These are phyloP conservation scores for Aphis gossypii DNA, from an alignment of 1,140 invertebrate genomes.

Conservation along the genomic window DNA sequence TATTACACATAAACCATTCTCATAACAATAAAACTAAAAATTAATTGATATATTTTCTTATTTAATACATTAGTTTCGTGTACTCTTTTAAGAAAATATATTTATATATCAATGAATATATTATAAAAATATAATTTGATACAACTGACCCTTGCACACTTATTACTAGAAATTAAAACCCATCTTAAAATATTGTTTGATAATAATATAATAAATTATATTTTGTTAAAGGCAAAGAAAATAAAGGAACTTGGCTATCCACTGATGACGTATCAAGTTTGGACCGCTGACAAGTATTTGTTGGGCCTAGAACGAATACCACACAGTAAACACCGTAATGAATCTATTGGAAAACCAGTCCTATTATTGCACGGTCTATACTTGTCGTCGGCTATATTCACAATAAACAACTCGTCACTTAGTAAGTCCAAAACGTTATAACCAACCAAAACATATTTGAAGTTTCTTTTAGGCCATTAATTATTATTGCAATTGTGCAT, in stretches of 20 bases:
- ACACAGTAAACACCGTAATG: constrained; percentile 30
- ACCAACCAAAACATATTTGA: not conserved
- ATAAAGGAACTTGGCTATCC: constrained; percentile 66
- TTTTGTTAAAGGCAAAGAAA: not conserved
- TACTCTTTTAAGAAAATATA: not conserved
- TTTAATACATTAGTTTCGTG: no score
- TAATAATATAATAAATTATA: not conserved
- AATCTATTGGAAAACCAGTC: constrained; percentile 65
- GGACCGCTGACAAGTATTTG: constrained; percentile 70
- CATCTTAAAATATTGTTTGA: not conserved
- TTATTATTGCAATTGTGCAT: no score
- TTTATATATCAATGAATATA: not conserved
- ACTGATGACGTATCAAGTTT: constrained; percentile 67
- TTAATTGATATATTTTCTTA: no score
- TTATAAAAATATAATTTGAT: not conserved
- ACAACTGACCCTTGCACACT: not conserved
- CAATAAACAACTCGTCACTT: constrained; percentile 56
- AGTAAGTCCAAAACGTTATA: constrained; percentile 14
- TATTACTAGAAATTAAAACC: not conserved
- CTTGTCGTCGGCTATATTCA: constrained; percentile 77
- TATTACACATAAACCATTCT: no score
- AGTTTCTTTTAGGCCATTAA: not conserved
- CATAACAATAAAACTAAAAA: not conserved
- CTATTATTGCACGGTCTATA: constrained; percentile 81
- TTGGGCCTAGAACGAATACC: constrained; percentile 70